A percentile compares a stretch with the other conserved stretches of the same genome.
Evolutionary conservation across 2,113 vertebrate genomes (phyloP).

Genomic region (Archocentrus centrarchus): DNA sequence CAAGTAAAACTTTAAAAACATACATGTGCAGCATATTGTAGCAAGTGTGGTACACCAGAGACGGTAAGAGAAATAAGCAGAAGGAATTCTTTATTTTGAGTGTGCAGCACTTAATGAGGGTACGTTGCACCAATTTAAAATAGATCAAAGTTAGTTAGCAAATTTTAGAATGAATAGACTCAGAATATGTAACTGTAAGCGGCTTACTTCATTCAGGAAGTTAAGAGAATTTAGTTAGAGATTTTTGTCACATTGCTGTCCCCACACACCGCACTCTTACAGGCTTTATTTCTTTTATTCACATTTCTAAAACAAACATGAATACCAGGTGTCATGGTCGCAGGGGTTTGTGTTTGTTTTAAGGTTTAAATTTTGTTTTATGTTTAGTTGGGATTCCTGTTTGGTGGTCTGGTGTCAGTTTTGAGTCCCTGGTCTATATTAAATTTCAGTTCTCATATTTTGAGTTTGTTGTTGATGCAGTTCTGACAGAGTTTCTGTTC

Average conservation of each 20-base stretch:
- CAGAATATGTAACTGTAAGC: neutral
- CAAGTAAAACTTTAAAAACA: neutral
- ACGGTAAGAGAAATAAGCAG: no score
- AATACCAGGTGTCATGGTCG: neutral
- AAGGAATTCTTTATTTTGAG: neutral
- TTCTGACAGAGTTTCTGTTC: neutral
- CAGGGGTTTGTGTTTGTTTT: neutral
- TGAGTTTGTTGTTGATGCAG: neutral
- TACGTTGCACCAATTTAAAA: neutral
- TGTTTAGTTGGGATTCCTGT: neutral
- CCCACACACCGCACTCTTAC: neutral
- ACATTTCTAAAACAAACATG: neutral
- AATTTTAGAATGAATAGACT: neutral
- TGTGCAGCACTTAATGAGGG: neutral
- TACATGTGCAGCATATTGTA: neutral
- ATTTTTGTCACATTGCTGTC: fast-evolving
- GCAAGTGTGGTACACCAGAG: neutral
- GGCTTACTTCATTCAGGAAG: neutral
- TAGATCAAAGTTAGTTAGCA: neutral
- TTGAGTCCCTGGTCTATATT: neutral
- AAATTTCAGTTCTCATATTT: neutral
- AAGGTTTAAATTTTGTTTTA: neutral
- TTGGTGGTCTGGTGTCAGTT: neutral
- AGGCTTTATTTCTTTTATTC: neutral
- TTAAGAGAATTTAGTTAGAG: neutral